Conservation (phyloP, 2,888 invertebrate species). For the Eilema caniola region DNA sequence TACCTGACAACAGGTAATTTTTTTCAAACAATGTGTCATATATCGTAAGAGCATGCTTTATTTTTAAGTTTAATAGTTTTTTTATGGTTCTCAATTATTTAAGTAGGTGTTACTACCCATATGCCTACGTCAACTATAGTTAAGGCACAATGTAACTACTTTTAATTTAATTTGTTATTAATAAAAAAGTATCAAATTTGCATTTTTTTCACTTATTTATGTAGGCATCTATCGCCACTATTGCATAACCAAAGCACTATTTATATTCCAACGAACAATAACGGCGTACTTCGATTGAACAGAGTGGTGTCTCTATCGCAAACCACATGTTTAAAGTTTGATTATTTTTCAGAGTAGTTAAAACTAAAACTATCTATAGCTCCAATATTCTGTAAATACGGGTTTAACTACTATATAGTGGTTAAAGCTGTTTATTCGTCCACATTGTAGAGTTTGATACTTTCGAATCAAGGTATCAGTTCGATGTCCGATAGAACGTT, state of each 20-base stretch:
- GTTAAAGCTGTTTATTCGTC: too few relatives aligned
- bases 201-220: slow-evolving; percentile 23
- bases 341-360: too few relatives aligned
- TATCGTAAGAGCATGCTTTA: slow-evolving; percentile 43
- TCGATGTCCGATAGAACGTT: too few relatives aligned
- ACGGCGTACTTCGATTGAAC: too few relatives aligned
- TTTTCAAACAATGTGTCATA: slow-evolving; percentile 45
- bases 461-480: too few relatives aligned
- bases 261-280: too few relatives aligned
- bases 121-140: slow-evolving; percentile 29
- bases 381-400: too few relatives aligned
- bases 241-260: not conserved
- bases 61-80: slow-evolving; percentile 37
- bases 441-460: too few relatives aligned
- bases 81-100: slow-evolving; percentile 42
- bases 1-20: not conserved
- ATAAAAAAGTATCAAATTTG: slow-evolving; percentile 47
- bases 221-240: not conserved
- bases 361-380: too few relatives aligned
- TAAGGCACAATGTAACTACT: slow-evolving; percentile 37
- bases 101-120: slow-evolving; percentile 15
- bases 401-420: too few relatives aligned
- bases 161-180: slow-evolving; percentile 53
- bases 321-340: too few relatives aligned
- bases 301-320: too few relatives aligned